Evolutionary conservation across 2,797 vertebrate genomes (phyloP).

Genomic region (Scyliorhinus canicula): DNA sequence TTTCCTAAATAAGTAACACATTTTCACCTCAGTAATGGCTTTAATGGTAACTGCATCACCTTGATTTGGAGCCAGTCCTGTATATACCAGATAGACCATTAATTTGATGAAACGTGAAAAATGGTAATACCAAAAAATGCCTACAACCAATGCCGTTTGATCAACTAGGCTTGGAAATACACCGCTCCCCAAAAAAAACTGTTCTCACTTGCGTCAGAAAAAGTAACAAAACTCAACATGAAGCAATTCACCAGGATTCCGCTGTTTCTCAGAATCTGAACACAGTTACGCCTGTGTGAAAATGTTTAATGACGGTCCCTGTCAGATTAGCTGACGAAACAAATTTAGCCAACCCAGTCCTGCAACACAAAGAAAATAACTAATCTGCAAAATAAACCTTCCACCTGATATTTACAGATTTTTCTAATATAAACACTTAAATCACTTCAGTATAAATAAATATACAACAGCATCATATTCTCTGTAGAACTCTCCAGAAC

Average conservation of each 20-base stretch:
- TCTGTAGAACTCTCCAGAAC: constrained; percentile 66
- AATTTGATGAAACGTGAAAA: not conserved
- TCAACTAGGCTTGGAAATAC: constrained; percentile 29
- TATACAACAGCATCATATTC: constrained; percentile 60
- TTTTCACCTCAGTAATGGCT: not conserved
- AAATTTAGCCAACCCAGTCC: constrained; percentile 67
- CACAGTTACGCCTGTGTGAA: constrained; percentile 56
- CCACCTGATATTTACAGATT: constrained; percentile 76
- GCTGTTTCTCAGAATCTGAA: constrained; percentile 70
- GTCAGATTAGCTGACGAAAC: constrained; percentile 82
- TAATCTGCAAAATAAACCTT: constrained; percentile 68
- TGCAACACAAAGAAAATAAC: constrained; percentile 58
- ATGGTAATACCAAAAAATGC: not conserved
- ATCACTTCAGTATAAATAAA: constrained; percentile 74
- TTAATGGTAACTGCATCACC: not conserved
- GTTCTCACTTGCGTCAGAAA: constrained; percentile 45
- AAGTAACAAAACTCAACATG: constrained; percentile 52
- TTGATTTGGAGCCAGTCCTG: not conserved
- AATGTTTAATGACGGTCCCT: constrained; percentile 71
- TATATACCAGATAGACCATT: too few species aligned
- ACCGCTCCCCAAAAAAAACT: not conserved
- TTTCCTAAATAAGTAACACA: not conserved
- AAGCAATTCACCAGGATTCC: constrained; percentile 64
- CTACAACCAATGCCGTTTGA: not conserved
- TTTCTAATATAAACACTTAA: constrained; percentile 67